These are phyloP conservation scores for Alauda arvensis DNA, from an alignment of 2,797 vertebrate species.

Conservation along the genomic window DNA sequence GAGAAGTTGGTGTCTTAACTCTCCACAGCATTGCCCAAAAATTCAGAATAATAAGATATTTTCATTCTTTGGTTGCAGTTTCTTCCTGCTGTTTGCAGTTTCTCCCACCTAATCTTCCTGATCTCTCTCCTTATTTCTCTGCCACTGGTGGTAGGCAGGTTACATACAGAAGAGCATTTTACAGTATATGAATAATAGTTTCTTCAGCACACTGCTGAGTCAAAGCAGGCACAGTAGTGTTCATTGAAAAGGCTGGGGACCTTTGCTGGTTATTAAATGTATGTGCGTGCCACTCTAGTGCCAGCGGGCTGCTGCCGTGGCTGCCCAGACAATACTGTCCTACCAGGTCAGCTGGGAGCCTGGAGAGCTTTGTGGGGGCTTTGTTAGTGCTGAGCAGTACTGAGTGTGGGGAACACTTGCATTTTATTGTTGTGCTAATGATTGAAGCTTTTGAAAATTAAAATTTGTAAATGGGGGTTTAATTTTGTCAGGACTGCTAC, in stretches of 20 bases:
- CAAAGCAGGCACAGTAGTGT: background rate
- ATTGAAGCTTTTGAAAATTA: background rate
- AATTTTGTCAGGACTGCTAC: background rate
- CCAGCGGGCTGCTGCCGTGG: background rate
- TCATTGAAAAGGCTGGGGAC: background rate
- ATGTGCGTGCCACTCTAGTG: background rate
- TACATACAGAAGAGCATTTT: conserved; percentile 1
- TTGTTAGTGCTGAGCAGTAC: background rate
- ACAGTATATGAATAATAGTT: background rate
- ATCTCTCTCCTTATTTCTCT: background rate
- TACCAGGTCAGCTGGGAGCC: background rate
- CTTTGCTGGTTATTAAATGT: background rate
- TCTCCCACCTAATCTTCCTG: background rate
- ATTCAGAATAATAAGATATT: background rate
- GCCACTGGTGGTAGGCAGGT: background rate
- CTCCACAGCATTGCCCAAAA: background rate
- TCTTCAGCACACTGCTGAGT: background rate
- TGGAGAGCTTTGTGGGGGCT: background rate
- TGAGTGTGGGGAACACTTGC: background rate
- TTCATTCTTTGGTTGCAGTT: background rate
- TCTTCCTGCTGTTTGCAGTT: background rate
- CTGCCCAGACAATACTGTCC: background rate
- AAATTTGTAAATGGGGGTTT: background rate
- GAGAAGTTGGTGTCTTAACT: background rate
- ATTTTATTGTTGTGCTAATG: background rate